Base-by-base conservation (phyloP, 2,797 vertebrate genomes). In the Enteromius trimaculatus region DNA sequence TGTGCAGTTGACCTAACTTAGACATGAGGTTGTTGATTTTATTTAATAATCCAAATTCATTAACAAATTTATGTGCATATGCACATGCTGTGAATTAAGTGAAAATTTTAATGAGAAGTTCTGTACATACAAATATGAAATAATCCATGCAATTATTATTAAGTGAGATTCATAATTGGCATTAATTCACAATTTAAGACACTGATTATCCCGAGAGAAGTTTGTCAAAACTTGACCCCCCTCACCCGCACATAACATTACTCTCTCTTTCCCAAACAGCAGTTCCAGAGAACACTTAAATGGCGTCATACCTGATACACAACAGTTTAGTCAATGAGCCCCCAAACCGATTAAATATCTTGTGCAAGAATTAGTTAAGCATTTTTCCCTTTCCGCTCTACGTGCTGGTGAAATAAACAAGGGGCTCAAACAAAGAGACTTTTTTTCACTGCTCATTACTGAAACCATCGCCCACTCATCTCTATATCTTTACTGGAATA, bases 401-500 rank as follows among this genome's bases (percentile, higher is more conserved):
- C 5, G 16, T 31, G 65, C 51, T n/a, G 44, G 17, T 66, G 53
- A 19, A 39, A 53, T 66, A 71, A 77, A 79, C 44, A 86, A 75
- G 64, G 23, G 83, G 21, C 10, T 55, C 37, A 75, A 37, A 64
- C 21, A 65, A 66, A 72, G 74, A 81, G 66, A 70, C 29, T 71
- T 64, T 84, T 84, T 79, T 82, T 83, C 72, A 69, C 72, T 60
- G 60, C 81, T 78, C 75, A 70, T 83, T 83, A 83, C 11, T 17
- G 16, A 83, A 77, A 47, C 37, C 26, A 47, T 83, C 51, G 39
- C 87, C 53, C 79, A 75, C 49, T 53, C 58, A 14, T 44, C 79
- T 81, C 75, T 69, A 55, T n/a, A 55, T 74, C 77, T 85, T 71
- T 78, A 65, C 51, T 69, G 42, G 62, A 49, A 81, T 69, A 77